These are phyloP conservation scores for Tricholauxania praeusta DNA, from an alignment of 2,888 invertebrate genomes.

Conservation along the genomic window DNA sequence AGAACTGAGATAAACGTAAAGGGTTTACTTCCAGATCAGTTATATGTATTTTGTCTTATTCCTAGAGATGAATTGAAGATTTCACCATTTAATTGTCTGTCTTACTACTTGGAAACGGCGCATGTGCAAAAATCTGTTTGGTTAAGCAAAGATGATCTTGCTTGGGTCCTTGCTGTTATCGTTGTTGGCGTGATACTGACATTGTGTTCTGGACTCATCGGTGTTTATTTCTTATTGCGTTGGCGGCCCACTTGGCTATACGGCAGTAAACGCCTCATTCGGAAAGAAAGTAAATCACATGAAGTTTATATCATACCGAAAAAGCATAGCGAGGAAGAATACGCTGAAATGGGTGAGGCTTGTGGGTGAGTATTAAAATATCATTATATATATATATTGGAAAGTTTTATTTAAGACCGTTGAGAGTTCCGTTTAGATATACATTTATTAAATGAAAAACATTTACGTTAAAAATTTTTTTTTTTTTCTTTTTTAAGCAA, in stretches of 20 bases:
- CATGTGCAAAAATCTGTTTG: conserved; percentile 42
- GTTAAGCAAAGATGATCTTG: conserved; percentile 46
- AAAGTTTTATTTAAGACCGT: too few relatives aligned
- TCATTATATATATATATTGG: too few relatives aligned
- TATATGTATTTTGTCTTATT: conserved; percentile 55
- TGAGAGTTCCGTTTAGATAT: too few relatives aligned
- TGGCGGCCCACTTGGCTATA: conserved; percentile 51
- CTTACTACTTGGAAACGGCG: conserved; percentile 42
- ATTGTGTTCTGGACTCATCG: conserved; percentile 48
- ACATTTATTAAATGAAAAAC: too few relatives aligned
- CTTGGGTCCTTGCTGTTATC: conserved; percentile 46
- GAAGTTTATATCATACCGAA: conserved; percentile 50
- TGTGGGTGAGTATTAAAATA: too few relatives aligned
- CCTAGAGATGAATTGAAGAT: conserved; percentile 32
- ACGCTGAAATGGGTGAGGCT: too few relatives aligned
- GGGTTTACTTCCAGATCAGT: conserved; percentile 40
- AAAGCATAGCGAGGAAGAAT: too few relatives aligned
- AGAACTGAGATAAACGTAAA: conserved; percentile 13
- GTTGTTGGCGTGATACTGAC: conserved; percentile 46
- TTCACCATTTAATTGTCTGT: conserved; percentile 55
- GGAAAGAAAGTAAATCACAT: conserved; percentile 37
- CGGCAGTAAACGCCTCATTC: conserved; percentile 48
- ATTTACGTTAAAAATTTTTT: too few relatives aligned
- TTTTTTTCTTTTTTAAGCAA: too few relatives aligned
- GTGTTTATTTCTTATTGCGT: conserved; percentile 48